Percentiles rank a stretch among this genome's conserved stretches.
Evolutionary conservation across 1,140 invertebrate genomes (phyloP).

Genomic region (Argopecten irradians): DNA sequence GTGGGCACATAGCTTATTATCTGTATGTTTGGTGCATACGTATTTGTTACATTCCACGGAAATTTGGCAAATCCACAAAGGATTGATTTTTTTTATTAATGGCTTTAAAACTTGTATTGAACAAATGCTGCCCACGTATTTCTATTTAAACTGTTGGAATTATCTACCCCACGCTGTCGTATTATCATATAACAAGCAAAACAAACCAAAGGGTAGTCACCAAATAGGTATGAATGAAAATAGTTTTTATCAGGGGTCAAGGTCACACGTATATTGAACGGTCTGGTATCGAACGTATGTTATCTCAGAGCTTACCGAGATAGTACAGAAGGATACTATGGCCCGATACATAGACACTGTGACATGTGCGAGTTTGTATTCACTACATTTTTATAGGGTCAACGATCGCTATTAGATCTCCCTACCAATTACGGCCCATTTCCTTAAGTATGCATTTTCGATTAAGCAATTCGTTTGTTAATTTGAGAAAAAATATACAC

Average conservation of each 20-base stretch:
- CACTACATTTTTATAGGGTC: neutral
- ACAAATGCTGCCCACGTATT: neutral
- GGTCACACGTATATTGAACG: neutral
- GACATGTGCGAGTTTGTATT: neutral
- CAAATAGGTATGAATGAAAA: neutral
- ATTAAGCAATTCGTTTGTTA: no score
- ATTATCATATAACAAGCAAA: neutral
- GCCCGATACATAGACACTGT: neutral
- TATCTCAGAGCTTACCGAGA: neutral
- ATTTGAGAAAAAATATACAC: no score
- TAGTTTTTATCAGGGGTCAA: neutral
- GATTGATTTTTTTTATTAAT: neutral
- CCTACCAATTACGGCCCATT: no score
- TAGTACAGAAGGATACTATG: neutral
- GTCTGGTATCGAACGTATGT: neutral
- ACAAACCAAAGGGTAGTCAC: neutral
- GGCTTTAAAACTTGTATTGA: neutral
- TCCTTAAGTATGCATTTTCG: no score
- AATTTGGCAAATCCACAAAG: neutral
- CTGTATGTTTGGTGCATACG: neutral
- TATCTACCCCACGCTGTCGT: neutral
- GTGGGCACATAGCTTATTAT: no score
- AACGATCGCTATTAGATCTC: neutral
- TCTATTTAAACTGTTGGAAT: neutral
- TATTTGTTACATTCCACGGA: neutral